A percentile compares a stretch with the other conserved stretches of the same genome.
phyloP scores from a whole-genome alignment of 2,113 vertebrate species.

The Tachysurus fulvidraco region DNA sequence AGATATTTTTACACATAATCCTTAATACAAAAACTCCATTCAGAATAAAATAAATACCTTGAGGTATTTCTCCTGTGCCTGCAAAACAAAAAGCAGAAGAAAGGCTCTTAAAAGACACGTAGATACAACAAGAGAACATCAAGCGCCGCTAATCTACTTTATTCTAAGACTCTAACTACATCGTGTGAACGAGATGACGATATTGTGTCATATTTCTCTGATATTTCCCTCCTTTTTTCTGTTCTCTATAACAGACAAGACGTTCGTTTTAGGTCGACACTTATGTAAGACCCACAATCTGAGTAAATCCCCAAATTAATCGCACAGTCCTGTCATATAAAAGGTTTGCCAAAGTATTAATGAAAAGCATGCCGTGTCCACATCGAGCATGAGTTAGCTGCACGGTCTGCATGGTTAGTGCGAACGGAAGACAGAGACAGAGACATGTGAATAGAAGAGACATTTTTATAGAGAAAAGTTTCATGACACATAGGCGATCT shows the following conservation, averaged over 20 bases:
- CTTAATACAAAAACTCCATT: not conserved
- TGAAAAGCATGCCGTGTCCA: conserved; percentile 1
- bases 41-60: conserved; percentile 37
- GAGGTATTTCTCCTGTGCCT: conserved; percentile 39
- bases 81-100: conserved; percentile 25
- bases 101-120: not conserved
- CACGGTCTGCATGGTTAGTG: conserved; percentile 27
- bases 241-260: not conserved
- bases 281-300: not conserved
- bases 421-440: not conserved
- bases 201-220: not conserved
- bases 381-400: conserved; percentile 3
- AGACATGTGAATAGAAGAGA: not conserved
- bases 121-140: not conserved
- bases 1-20: not conserved
- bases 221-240: not conserved
- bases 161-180: not conserved
- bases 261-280: too few relatives aligned
- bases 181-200: not conserved
- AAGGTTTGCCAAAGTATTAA: not conserved
- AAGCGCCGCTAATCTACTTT: not conserved
- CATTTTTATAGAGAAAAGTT: conserved; percentile 34
- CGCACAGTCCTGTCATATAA: not conserved
- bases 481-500: conserved; percentile 67
- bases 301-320: not conserved